phyloP scores from a whole-genome alignment of 2,797 vertebrate species.

The Mormyrus proboscirostris region DNA sequence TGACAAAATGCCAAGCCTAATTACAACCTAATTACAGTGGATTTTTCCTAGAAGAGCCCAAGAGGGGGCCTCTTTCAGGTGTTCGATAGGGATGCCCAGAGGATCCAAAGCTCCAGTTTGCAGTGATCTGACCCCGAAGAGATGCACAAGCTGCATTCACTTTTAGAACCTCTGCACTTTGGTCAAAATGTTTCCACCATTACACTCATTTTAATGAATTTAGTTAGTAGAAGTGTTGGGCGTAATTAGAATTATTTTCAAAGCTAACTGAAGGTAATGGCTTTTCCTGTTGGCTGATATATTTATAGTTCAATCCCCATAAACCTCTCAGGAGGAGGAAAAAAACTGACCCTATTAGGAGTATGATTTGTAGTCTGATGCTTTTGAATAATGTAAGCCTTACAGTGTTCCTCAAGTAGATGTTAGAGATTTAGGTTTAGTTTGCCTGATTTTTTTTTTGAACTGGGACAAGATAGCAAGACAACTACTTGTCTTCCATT shows the following conservation, averaged over 20 bases:
- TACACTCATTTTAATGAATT: not conserved
- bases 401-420: not conserved
- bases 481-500: not conserved
- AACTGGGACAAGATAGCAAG: not conserved
- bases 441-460: not conserved
- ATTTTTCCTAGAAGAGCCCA: not conserved
- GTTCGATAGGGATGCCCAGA: not conserved
- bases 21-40: not conserved
- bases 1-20: not conserved
- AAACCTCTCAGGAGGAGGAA: not conserved
- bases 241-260: not conserved
- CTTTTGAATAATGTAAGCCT: not conserved
- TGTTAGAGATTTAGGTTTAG: not conserved
- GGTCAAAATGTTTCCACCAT: not conserved
- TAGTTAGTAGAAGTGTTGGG: not conserved
- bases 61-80: not conserved
- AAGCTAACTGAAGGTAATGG: not conserved
- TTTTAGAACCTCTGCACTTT: not conserved
- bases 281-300: not conserved
- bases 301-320: not conserved
- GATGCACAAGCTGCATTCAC: not conserved
- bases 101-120: not conserved
- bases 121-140: not conserved
- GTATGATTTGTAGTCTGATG: conserved; percentile 6
- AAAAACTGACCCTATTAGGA: conserved; percentile 10